Conservation (phyloP, 2,113 vertebrate species). For the Trochalopteron elliotii region DNA sequence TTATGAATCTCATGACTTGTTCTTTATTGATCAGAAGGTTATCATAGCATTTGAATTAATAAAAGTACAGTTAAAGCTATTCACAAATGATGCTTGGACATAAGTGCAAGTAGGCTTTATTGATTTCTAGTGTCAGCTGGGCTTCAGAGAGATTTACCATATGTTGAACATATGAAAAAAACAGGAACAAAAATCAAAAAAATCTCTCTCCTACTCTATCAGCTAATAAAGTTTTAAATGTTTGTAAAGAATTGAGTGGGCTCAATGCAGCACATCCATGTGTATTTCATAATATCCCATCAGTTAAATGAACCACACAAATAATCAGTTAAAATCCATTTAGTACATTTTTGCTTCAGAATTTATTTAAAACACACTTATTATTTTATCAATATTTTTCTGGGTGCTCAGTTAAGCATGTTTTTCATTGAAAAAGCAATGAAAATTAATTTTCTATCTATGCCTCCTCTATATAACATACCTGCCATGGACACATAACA, state of each 20-base stretch:
- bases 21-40: conserved; percentile 68
- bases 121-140: conserved; percentile 51
- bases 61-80: conserved; percentile 46
- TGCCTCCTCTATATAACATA: not conserved
- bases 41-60: conserved; percentile 57
- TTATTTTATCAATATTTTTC: not conserved
- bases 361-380: not conserved
- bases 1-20: conserved; percentile 59
- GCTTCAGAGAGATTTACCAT: conserved; percentile 58
- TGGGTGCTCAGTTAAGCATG: not conserved
- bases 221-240: conserved; percentile 65
- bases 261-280: not conserved
- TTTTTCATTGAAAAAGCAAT: not conserved
- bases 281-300: conserved; percentile 1
- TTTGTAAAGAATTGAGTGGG: conserved; percentile 13
- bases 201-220: not conserved
- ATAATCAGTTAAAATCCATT: conserved; percentile 1
- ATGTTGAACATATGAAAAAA: conserved; percentile 72
- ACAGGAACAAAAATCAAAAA: conserved; percentile 61
- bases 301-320: not conserved
- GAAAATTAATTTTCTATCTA: not conserved
- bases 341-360: not conserved
- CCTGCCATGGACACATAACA: not conserved
- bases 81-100: conserved; percentile 51
- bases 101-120: conserved; percentile 44